These are phyloP conservation scores for Micromussa lordhowensis DNA, from an alignment of 92 coral and sea anemone species.

Conservation along the genomic window DNA sequence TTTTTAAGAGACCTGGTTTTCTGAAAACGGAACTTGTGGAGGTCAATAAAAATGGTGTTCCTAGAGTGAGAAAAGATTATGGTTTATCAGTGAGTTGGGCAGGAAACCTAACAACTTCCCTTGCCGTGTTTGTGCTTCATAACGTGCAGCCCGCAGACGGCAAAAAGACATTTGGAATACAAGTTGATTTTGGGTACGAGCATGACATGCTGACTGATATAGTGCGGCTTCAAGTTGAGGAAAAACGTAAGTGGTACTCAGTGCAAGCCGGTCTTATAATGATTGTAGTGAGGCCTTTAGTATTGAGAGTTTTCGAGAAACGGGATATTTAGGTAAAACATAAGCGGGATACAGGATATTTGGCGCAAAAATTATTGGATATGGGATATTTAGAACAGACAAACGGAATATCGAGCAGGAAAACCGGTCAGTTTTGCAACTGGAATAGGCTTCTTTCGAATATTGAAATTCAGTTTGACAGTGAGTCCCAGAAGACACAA, in stretches of 20 bases:
- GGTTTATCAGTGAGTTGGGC: slow-evolving; percentile 25
- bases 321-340: too few species aligned
- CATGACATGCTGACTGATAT: slow-evolving; percentile 9
- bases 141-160: slow-evolving; percentile 7
- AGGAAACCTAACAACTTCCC: slow-evolving; percentile 25
- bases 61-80: neutral
- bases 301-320: too few species aligned
- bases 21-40: neutral
- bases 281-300: neutral
- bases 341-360: too few species aligned
- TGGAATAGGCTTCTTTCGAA: too few species aligned
- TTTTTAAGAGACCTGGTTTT: neutral
- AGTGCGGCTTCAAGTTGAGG: slow-evolving; percentile 19
- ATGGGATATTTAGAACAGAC: too few species aligned
- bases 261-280: neutral
- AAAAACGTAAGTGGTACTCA: slow-evolving; percentile 4
- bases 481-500: too few species aligned
- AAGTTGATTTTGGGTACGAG: slow-evolving; percentile 24
- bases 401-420: too few species aligned
- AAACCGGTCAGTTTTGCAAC: too few species aligned
- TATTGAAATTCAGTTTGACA: too few species aligned
- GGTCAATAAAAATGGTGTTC: neutral
- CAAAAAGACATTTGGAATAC: slow-evolving; percentile 6
- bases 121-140: slow-evolving; percentile 26
- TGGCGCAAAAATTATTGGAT: too few species aligned